A percentile compares a stretch with the other conserved stretches of the same genome.
Evolutionary conservation across 2,888 invertebrate genomes (phyloP).

Genomic region (Hypolimnas misippus): DNA sequence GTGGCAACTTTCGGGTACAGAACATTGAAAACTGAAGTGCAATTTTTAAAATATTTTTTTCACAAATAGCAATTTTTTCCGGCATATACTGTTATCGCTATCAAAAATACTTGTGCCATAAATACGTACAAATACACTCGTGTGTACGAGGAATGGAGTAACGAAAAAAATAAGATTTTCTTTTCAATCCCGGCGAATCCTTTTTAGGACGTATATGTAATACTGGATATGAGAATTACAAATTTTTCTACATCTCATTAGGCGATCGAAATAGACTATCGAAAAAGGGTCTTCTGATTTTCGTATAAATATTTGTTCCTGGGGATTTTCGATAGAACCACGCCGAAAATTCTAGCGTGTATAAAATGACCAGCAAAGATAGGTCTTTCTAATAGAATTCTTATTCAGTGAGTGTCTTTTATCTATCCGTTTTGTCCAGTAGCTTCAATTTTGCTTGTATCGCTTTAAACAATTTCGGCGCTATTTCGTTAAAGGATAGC

Average conservation of each 20-base stretch:
- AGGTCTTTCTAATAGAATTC: constrained; percentile 12
- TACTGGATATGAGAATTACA: constrained; percentile 23
- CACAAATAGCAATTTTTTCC: no score
- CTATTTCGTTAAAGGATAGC: background rate
- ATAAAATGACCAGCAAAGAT: constrained; percentile 32
- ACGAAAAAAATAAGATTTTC: constrained; percentile 1
- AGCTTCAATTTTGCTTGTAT: background rate
- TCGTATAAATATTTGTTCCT: constrained; percentile 28
- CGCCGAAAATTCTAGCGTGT: constrained; percentile 16
- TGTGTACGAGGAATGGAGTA: no score
- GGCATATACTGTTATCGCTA: background rate
- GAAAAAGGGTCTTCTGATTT: constrained; percentile 34
- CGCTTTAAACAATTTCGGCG: background rate
- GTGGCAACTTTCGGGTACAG: no score
- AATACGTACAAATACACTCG: no score
- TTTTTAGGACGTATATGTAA: constrained; percentile 14
- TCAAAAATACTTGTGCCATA: no score
- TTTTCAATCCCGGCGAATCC: constrained; percentile 27
- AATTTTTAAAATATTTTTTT: no score
- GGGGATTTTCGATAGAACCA: constrained; percentile 26
- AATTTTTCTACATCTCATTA: constrained; percentile 37
- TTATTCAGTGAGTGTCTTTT: background rate
- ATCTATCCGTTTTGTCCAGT: background rate
- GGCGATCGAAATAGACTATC: constrained; percentile 33
- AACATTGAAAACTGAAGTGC: no score